Percentiles rank a stretch among this genome's conserved stretches.
phyloP scores from a whole-genome alignment of 2,888 invertebrate species.

The Polyommatus icarus region DNA sequence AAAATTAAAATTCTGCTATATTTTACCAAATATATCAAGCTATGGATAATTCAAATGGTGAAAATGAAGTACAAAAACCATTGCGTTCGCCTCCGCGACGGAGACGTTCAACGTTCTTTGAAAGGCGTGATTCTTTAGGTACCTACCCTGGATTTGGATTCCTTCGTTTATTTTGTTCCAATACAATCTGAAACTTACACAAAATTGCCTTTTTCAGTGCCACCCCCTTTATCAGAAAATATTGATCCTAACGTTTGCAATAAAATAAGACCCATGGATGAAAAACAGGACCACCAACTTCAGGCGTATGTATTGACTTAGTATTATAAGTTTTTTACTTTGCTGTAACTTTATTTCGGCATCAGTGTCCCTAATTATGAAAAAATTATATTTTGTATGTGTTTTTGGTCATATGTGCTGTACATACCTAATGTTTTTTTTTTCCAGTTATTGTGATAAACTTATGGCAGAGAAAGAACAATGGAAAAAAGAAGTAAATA shows the following conservation, averaged over 20 bases:
- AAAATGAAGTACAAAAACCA: slow-evolving; percentile 55
- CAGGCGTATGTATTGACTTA: slow-evolving; percentile 47
- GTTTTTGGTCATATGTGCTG: not conserved
- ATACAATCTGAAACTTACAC: not conserved
- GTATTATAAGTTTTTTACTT: not conserved
- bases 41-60: slow-evolving; percentile 62
- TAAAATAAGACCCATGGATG: slow-evolving; percentile 46
- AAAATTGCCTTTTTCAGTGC: slow-evolving; percentile 52
- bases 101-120: slow-evolving; percentile 71
- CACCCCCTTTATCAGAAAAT: slow-evolving; percentile 52
- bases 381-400: not conserved
- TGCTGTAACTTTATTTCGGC: not conserved
- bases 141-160: not conserved
- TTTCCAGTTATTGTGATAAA: slow-evolving; percentile 56
- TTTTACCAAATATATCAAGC: slow-evolving; percentile 23
- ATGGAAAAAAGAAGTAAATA: slow-evolving; percentile 69
- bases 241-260: slow-evolving; percentile 45
- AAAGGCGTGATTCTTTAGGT: slow-evolving; percentile 64
- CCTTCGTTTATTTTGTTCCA: not conserved
- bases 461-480: slow-evolving; percentile 64
- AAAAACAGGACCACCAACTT: slow-evolving; percentile 52
- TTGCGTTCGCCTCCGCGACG: slow-evolving; percentile 67
- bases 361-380: not conserved
- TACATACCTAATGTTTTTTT: not conserved
- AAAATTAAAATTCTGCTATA: not conserved